Base-by-base conservation (phyloP, 2,888 invertebrate genomes). In the Troilus luridus region DNA sequence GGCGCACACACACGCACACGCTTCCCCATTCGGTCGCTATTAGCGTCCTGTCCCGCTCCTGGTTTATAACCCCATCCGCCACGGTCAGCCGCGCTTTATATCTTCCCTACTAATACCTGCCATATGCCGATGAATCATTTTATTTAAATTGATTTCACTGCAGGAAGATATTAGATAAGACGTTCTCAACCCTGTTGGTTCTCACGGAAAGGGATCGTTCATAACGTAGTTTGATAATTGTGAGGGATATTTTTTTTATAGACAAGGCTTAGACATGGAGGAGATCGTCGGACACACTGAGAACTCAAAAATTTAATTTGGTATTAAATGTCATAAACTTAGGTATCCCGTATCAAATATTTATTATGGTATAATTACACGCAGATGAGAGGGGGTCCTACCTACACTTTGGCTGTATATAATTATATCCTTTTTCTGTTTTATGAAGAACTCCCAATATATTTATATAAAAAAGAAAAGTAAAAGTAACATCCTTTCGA, bases 41-140 rank as follows among this genome's bases (percentile, higher is more conserved):
- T 41, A 64, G 10, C 64, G 8, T 11, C n/a, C n/a, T 21, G 72
- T 27, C 72, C 72, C 11, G 77, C 5, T 7, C 77, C 81, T 81
- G 41, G 54, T 81, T 81, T 81, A 81, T 81, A 81, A 81, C 81
- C 81, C 54, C 81, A 81, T 81, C 54, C 2, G 81, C 54, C 81
- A 81, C 81, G 81, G 81, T 81, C 81, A 41, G 81, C 54, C 81
- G 17, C 12, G 7, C 21, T 54, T 54, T 54, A 54, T 56, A 54
- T 81, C 19, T 21, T 54, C 81, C 21, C 54, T 54, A 7, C 21
- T n/a, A n/a, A 67, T 56, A 81, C 54, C 81, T 81, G 41, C 81
- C 81, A 81, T 81, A 81, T 81, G 81, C 41, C 81, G 8, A 41
- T 67, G 67, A 67, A 24, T 67, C 67, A 67, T 27, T 67, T 24